phyloP scores from a whole-genome alignment of 2,113 vertebrate genomes.

The Pelodiscus sinensis region DNA sequence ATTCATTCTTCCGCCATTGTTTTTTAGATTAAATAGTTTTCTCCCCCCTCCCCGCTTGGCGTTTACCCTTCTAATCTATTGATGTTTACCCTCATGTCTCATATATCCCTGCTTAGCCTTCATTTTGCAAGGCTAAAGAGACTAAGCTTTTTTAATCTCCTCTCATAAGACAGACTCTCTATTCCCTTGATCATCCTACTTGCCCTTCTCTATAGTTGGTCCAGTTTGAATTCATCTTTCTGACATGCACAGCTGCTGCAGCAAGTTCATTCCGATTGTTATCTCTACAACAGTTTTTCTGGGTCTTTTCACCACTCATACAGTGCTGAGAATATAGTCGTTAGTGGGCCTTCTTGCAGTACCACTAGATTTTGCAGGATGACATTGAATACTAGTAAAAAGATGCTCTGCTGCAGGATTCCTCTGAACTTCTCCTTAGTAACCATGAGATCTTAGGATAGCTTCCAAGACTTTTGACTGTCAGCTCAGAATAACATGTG shows the following conservation, averaged over 20 bases:
- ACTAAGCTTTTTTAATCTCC: neutral
- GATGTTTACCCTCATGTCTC: neutral
- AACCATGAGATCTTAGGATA: neutral
- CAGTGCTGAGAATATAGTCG: slow-evolving; percentile 15
- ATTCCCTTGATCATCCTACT: neutral
- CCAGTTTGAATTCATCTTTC: neutral
- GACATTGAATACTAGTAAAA: neutral
- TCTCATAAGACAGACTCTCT: neutral
- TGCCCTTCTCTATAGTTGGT: neutral
- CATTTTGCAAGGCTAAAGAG: neutral
- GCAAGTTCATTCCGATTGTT: slow-evolving; percentile 38
- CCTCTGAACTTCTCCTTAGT: slow-evolving; percentile 15
- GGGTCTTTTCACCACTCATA: slow-evolving; percentile 42
- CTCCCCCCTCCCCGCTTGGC: neutral
- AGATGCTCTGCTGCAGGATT: neutral
- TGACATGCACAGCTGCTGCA: slow-evolving; percentile 64
- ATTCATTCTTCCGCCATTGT: neutral
- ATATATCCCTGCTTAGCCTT: neutral
- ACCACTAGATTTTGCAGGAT: neutral
- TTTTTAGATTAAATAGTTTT: neutral
- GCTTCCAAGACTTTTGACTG: neutral
- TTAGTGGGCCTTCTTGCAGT: neutral
- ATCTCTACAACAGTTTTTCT: slow-evolving; percentile 20
- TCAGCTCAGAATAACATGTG: neutral
- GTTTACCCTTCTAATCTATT: neutral